These are phyloP conservation scores for Zaprionus lineosus DNA, from an alignment of 2,888 invertebrate species.

Conservation along the genomic window DNA sequence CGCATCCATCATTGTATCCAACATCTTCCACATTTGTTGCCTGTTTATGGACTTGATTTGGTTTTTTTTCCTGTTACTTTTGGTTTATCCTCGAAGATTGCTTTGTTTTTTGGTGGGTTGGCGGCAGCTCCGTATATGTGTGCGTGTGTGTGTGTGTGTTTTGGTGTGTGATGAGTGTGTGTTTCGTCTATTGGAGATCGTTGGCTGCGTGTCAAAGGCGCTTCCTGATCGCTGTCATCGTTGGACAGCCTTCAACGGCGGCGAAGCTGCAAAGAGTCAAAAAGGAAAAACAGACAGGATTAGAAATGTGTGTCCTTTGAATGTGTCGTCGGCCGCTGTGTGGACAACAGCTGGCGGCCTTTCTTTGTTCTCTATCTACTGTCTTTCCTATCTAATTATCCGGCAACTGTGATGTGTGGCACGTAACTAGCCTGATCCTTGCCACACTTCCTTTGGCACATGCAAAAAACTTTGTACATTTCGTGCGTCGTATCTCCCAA, in stretches of 20 bases:
- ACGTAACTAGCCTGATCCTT: constrained; percentile 69
- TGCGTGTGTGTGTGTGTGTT: constrained; percentile 8
- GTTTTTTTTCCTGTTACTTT: background rate
- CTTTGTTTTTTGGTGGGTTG: constrained; percentile 23
- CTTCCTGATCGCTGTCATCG: constrained; percentile 68
- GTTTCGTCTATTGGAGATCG: constrained; percentile 30
- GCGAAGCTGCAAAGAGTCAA: constrained; percentile 49
- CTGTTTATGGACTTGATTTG: constrained; percentile 6
- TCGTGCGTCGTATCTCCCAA: background rate
- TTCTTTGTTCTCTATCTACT: background rate
- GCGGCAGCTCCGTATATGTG: background rate
- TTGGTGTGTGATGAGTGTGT: constrained; percentile 15
- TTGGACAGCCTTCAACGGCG: constrained; percentile 68
- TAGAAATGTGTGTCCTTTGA: too few species aligned
- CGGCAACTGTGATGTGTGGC: constrained; percentile 65
- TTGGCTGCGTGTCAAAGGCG: constrained; percentile 70
- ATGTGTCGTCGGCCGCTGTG: too few species aligned
- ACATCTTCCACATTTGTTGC: constrained; percentile 83
- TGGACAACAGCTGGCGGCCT: constrained; percentile 41
- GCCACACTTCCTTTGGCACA: constrained; percentile 50
- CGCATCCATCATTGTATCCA: constrained; percentile 67
- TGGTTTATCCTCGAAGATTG: constrained; percentile 14
- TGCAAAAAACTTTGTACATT: constrained; percentile 18
- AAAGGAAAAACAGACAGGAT: constrained; percentile 1
- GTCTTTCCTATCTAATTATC: constrained; percentile 63